Evolutionary conservation across 2,797 vertebrate genomes (phyloP), one percentile per base, ranked within the genome.

Genomic region (Sardinella longiceps): DNA sequence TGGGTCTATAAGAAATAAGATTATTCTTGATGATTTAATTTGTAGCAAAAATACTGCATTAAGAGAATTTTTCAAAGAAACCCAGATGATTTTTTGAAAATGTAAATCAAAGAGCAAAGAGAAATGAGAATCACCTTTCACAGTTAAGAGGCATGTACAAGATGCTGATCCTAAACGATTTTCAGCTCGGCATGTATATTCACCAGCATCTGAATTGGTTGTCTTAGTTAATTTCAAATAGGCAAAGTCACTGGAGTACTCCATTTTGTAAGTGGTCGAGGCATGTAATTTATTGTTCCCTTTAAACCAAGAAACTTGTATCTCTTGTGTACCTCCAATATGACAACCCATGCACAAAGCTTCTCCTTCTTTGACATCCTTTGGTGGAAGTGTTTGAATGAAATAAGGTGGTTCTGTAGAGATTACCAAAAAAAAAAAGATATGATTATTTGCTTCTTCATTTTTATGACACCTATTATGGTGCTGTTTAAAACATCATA

Each of bases 291-390:
- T 74, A 33, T 15, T 74, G 33, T 39, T 39, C 50, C 96, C 96
- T 89, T 95, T 96, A 86, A 96, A 95, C 96, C 96, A 97, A 89
- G 94, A 93, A 87, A 96, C 94, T 56, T 92, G 94, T 87, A 97
- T 95, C 18, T 96, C 95, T 77, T 95, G 93, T 56, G 95, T 96
- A 82, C 96, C 96, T 90, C 95, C 94, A 66, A 96, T 89, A 5
- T 95, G 95, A 82, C 96, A 96, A 88, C 95, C 94, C 86, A 96
- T 91, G 83, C 93, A 95, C 84, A 96, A 92, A 28, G 94, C 94
- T 45, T 94, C 90, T 53, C 95, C 95, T 88, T 93, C 88, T 74
- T 74, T 74, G 66, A 74, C 66, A 74, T 74, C 33, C 33, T 18
- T 39, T 74, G 66, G 5, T 39, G 66, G 15, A 14, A 74, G 7